Evolutionary conservation across 1,140 invertebrate species (phyloP).

Genomic region (Dendroctonus valens): DNA sequence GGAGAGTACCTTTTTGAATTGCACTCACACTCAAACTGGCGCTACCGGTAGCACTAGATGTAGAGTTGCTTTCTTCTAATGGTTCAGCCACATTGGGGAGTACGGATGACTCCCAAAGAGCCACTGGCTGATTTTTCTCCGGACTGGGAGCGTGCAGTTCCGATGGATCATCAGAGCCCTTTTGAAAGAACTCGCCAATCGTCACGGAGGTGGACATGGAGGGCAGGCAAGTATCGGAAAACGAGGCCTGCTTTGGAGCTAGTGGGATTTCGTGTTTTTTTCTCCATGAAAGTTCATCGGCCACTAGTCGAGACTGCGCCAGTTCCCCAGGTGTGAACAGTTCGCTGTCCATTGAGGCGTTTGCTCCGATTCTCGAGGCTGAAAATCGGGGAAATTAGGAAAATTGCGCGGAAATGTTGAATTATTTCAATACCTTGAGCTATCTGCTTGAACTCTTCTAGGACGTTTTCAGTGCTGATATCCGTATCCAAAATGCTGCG

Average conservation of each 20-base stretch:
- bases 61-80: neutral
- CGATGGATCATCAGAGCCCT: conserved; percentile 37
- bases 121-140: conserved; percentile 31
- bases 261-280: conserved; percentile 39
- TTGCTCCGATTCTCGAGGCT: neutral
- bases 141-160: conserved; percentile 34
- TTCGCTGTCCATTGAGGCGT: conserved; percentile 21
- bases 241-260: conserved; percentile 7
- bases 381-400: neutral
- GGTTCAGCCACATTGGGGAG: conserved; percentile 7
- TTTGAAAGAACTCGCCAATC: conserved; percentile 43
- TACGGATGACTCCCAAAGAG: conserved; percentile 33
- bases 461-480: conserved; percentile 34
- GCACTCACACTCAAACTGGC: conserved; percentile 36
- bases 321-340: conserved; percentile 41
- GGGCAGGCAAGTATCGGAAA: conserved; percentile 12
- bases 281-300: conserved; percentile 43
- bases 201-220: conserved; percentile 33
- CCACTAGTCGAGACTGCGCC: conserved; percentile 32
- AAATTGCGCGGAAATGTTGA: neutral
- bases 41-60: neutral
- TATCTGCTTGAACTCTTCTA: conserved; percentile 32
- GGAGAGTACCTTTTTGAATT: conserved; percentile 33
- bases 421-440: conserved; percentile 6
- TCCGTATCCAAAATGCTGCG: conserved; percentile 31